Evolutionary conservation across 2,888 invertebrate species (phyloP).

Genomic region (Graphium colonna): DNA sequence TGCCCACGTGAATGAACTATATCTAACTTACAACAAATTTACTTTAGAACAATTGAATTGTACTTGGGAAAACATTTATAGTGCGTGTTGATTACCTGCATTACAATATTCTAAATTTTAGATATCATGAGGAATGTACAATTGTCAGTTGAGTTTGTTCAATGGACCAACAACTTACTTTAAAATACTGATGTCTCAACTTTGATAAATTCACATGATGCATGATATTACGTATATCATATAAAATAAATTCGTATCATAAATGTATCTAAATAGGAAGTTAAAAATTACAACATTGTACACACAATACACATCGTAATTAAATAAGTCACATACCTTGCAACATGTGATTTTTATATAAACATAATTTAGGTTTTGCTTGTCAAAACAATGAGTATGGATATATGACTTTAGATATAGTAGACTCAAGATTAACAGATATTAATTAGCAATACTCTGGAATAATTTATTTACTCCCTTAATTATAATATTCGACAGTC

Average conservation of each 20-base stretch:
- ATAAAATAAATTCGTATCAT: slow-evolving; percentile 30
- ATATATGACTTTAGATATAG: neutral
- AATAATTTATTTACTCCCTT: slow-evolving; percentile 20
- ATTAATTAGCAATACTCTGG: slow-evolving; percentile 11
- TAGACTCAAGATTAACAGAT: slow-evolving; percentile 8
- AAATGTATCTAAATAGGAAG: slow-evolving; percentile 25
- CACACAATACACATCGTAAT: slow-evolving; percentile 14
- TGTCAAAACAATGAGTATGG: neutral
- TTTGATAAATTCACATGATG: slow-evolving; percentile 30
- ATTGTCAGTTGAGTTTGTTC: slow-evolving; percentile 30
- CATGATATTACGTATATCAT: slow-evolving; percentile 23
- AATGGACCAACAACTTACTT: slow-evolving; percentile 28
- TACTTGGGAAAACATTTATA: slow-evolving; percentile 56
- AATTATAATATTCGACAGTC: slow-evolving; percentile 10
- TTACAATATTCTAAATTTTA: slow-evolving; percentile 33
- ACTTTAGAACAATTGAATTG: slow-evolving; percentile 62
- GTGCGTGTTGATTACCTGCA: slow-evolving; percentile 29
- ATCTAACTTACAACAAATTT: slow-evolving; percentile 63
- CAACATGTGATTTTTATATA: neutral
- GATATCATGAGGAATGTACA: slow-evolving; percentile 52
- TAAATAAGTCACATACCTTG: slow-evolving; percentile 10
- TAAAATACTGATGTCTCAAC: slow-evolving; percentile 43
- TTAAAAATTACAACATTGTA: slow-evolving; percentile 20
- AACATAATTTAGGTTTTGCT: neutral
- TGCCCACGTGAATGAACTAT: slow-evolving; percentile 35